These are phyloP conservation scores for Choristoneura fumiferana DNA, from an alignment of 1,140 invertebrate species.

Conservation along the genomic window DNA sequence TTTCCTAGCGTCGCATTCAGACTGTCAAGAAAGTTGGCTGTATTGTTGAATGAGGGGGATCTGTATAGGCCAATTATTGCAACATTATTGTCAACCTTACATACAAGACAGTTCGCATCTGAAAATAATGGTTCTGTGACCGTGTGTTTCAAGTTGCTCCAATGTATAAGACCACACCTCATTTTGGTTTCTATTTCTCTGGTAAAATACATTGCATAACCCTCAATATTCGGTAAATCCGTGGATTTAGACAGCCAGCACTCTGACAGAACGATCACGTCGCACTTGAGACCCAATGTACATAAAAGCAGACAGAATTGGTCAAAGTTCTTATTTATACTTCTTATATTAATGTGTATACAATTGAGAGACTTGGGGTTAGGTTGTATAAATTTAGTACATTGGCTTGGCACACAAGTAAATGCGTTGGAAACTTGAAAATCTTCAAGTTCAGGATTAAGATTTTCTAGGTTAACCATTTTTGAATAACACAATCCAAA, in stretches of 20 bases:
- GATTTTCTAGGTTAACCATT: not conserved
- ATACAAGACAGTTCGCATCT: constrained; percentile 6
- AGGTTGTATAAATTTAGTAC: not conserved
- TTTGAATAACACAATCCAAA: too few species aligned
- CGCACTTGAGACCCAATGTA: not conserved
- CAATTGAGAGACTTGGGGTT: not conserved
- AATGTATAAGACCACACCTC: constrained; percentile 22
- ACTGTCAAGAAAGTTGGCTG: constrained; percentile 13
- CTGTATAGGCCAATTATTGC: constrained; percentile 21
- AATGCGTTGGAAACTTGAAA: not conserved
- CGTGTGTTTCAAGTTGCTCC: not conserved
- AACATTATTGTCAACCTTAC: not conserved
- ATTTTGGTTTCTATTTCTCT: constrained; percentile 20
- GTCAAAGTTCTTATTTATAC: constrained; percentile 11
- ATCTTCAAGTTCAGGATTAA: not conserved
- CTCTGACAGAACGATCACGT: constrained; percentile 22
- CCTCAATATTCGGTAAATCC: not conserved
- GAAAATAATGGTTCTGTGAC: not conserved
- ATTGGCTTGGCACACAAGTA: not conserved
- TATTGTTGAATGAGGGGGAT: not conserved
- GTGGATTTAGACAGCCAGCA: constrained; percentile 20
- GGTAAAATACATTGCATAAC: not conserved
- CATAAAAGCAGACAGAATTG: not conserved
- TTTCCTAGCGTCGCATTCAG: not conserved
- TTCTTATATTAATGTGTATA: constrained; percentile 15